Evolutionary conservation across 2,888 invertebrate genomes (phyloP), one percentile per base, ranked within the genome.

Genomic region (Cephus sareptanus): DNA sequence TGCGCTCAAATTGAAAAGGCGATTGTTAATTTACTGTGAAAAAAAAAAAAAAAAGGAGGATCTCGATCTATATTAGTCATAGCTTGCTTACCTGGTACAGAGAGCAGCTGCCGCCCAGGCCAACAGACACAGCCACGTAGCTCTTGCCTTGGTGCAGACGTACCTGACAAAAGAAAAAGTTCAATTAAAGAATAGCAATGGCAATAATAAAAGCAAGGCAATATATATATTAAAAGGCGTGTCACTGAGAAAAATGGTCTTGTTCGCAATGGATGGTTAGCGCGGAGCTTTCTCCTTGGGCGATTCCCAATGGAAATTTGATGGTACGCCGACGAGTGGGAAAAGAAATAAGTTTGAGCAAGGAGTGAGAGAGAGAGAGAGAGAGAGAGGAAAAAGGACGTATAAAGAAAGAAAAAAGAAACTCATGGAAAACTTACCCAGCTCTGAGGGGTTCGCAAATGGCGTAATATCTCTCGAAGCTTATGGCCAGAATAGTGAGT

Each of bases 391-490:
- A 0, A 15, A 4, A 40, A 23, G 56, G 56, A 9, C 23, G 9
- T 23, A 23, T 23, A 56, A 56, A 23, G 23, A 23, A 56, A 23
- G 23, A 33, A 70, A 70, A 70, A 31, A 34, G 31, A 71, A 71
- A 31, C 71, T 31, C 71, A 34, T 56, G 56, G 56, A 56, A 56
- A 56, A 56, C 88, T 88, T 82, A 91, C 80, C 97, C 97, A 6
- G 97, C 98, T 86, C 96, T 95, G 77, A 98, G 93, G 0, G 98
- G 98, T 90, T 97, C 96, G 92, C 98, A 98, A 90, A 98, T 98
- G 83, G 98, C 98, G 92, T 96, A 96, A 92, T 96, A 97, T 78
- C 96, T 94, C 92, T 98, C 98, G 91, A 98, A 97, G 89, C 97
- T 97, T 92, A 98, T 98, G 79, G 98, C 98, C 87, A 98, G 92